Evolutionary conservation across 2,797 vertebrate genomes (phyloP).

Genomic region (Miichthys miiuy): DNA sequence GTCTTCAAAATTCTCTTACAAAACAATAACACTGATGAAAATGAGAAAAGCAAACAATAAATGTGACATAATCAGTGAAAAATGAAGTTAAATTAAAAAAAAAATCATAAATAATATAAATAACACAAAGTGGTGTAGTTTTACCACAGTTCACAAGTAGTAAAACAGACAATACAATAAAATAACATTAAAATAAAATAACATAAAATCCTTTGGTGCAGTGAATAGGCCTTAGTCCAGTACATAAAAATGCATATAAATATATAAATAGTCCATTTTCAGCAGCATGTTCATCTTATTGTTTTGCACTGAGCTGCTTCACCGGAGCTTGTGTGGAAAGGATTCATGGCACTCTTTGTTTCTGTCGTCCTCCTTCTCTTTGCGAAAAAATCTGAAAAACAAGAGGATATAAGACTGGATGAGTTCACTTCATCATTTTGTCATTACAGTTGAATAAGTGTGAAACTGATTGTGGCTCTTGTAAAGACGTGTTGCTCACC

Average conservation of each 20-base stretch:
- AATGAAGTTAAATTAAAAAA: conserved; percentile 44
- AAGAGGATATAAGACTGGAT: background rate
- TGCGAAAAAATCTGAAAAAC: conserved; percentile 87
- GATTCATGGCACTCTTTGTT: conserved; percentile 56
- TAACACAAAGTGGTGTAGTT: conserved; percentile 33
- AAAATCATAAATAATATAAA: conserved; percentile 73
- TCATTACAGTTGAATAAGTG: rapidly evolving
- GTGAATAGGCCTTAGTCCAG: background rate
- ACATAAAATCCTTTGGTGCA: conserved; percentile 28
- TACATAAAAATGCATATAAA: background rate
- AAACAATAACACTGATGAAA: background rate
- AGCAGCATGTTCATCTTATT: conserved; percentile 80
- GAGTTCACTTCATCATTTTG: background rate
- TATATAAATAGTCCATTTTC: background rate
- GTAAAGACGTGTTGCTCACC: conserved; percentile 60
- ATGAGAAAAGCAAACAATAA: background rate
- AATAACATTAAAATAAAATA: conserved; percentile 2
- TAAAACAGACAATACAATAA: background rate
- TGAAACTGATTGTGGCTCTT: rapidly evolving
- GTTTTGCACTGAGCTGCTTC: conserved; percentile 88
- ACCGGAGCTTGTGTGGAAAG: conserved; percentile 61
- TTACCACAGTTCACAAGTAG: background rate
- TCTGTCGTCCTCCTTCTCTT: conserved; percentile 86
- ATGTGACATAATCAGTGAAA: background rate
- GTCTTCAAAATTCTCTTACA: background rate